These are phyloP conservation scores for Latrodectus hesperus DNA, from an alignment of 2,888 invertebrate species.

Conservation along the genomic window DNA sequence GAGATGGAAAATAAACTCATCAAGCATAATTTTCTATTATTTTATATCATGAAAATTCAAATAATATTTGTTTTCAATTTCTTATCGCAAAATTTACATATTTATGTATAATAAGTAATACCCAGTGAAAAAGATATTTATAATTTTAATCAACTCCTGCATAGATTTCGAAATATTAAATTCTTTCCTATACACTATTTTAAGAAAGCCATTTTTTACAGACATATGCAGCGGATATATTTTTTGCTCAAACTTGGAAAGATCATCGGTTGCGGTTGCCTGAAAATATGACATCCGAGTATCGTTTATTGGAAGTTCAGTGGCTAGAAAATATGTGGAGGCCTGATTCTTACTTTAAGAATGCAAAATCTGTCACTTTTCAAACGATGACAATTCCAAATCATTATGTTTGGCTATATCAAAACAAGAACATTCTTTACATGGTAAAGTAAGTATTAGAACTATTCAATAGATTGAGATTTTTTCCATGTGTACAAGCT, in stretches of 20 bases:
- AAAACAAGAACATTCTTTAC: constrained; percentile 91
- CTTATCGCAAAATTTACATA: background rate
- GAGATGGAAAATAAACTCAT: too few relatives aligned
- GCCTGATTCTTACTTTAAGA: constrained; percentile 70
- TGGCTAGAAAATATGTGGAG: constrained; percentile 71
- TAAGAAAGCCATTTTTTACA: constrained; percentile 74
- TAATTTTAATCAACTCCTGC: too few relatives aligned
- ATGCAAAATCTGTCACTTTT: constrained; percentile 88
- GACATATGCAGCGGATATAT: constrained; percentile 95
- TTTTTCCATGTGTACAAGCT: too few relatives aligned
- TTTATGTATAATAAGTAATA: background rate
- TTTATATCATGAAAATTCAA: too few relatives aligned
- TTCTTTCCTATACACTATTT: background rate
- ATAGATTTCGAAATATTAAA: too few relatives aligned
- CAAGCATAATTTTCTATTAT: too few relatives aligned
- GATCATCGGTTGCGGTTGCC: constrained; percentile 90
- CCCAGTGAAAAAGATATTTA: background rate
- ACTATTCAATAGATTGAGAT: too few relatives aligned
- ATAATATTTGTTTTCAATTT: too few relatives aligned
- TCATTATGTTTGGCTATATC: constrained; percentile 92
- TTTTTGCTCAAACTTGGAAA: constrained; percentile 93
- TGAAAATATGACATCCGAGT: constrained; percentile 90
- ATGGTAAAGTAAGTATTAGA: constrained; percentile 88
- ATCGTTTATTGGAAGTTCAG: constrained; percentile 72
- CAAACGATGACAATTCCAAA: constrained; percentile 96